phyloP scores from a whole-genome alignment of 2,797 vertebrate genomes.

The Ibycter americanus region DNA sequence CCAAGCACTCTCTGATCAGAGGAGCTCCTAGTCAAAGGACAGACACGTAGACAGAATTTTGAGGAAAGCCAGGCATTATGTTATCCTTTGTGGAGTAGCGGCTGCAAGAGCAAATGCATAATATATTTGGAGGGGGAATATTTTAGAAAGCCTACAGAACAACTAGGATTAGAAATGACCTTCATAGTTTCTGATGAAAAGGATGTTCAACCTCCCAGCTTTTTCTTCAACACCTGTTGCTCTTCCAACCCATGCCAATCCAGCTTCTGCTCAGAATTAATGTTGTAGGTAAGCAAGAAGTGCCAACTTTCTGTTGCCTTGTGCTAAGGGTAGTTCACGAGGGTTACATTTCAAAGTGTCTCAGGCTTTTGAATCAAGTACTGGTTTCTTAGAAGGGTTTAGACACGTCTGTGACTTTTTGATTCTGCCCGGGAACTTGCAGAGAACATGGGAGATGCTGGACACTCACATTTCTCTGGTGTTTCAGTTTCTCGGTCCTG shows the following conservation, averaged over 20 bases:
- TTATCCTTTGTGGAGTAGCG: background rate
- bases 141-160: background rate
- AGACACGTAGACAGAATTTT: background rate
- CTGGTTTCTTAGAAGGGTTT: fast-evolving
- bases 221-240: background rate
- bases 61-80: background rate
- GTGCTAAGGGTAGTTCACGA: background rate
- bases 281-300: background rate
- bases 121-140: background rate
- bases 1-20: slow-evolving; percentile 9
- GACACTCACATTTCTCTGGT: background rate
- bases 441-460: background rate
- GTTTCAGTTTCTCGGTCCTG: background rate
- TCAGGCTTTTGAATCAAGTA: background rate
- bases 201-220: fast-evolving
- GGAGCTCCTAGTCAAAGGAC: background rate
- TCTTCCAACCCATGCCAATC: background rate
- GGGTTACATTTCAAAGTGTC: background rate
- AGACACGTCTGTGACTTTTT: background rate
- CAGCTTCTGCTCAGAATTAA: background rate
- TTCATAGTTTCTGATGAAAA: background rate
- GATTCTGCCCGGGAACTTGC: background rate
- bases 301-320: background rate
- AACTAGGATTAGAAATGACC: background rate
- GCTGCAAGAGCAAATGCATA: background rate